phyloP scores from a whole-genome alignment of 2,113 vertebrate species.

The Todiramphus chloris region DNA sequence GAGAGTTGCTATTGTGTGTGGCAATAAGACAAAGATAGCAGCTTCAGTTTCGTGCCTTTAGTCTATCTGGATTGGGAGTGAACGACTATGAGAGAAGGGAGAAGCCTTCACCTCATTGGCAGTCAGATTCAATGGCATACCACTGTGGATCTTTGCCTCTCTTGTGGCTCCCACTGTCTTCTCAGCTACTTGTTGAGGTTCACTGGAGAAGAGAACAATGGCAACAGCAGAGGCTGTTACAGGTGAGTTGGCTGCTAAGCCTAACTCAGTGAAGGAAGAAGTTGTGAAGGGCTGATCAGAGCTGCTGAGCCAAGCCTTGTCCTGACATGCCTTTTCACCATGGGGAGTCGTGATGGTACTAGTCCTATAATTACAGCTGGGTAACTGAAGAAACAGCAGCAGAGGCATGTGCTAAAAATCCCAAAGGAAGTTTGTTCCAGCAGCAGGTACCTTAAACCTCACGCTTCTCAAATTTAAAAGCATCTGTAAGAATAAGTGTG shows the following conservation, averaged over 20 bases:
- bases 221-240: neutral
- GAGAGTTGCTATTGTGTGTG: neutral
- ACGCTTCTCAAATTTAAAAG: neutral
- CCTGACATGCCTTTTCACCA: neutral
- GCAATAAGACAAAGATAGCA: neutral
- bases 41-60: neutral
- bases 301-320: neutral
- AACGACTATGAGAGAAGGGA: neutral
- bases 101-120: neutral
- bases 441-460: neutral
- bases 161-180: neutral
- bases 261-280: neutral
- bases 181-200: neutral
- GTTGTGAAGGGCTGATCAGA: neutral
- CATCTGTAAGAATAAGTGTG: neutral
- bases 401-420: neutral
- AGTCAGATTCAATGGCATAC: fast-evolving
- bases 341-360: fast-evolving
- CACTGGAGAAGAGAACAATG: neutral
- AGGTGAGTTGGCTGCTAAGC: neutral
- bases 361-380: neutral
- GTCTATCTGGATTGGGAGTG: neutral
- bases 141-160: neutral
- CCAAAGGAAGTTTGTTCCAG: neutral
- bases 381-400: neutral